A percentile compares a stretch with the other conserved stretches of the same genome.
Evolutionary conservation across 2,797 vertebrate species (phyloP).

Genomic region (Dryobates pubescens): DNA sequence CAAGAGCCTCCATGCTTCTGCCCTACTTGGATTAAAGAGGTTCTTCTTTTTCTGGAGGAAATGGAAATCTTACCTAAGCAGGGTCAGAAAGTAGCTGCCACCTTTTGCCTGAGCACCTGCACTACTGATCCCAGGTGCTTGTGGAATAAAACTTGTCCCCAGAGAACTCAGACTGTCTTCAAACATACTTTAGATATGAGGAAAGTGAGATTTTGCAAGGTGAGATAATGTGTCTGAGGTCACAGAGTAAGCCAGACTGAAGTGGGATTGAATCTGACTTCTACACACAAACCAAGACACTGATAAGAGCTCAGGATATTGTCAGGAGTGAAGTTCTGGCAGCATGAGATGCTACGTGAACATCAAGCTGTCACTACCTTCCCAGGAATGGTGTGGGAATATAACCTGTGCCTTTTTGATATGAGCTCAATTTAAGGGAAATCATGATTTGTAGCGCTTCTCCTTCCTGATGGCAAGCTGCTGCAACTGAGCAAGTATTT

Average conservation of each 20-base stretch:
- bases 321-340: background rate
- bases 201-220: background rate
- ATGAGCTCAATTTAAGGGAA: background rate
- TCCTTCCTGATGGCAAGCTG: background rate
- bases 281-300: background rate
- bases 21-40: no score
- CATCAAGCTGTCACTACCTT: background rate
- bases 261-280: background rate
- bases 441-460: background rate
- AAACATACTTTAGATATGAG: background rate
- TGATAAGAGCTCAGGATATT: background rate
- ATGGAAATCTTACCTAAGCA: background rate
- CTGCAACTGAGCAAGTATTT: background rate
- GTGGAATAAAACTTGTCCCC: background rate
- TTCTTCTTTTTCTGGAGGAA: background rate
- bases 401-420: rapidly evolving
- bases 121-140: background rate
- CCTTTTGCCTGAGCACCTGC: background rate
- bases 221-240: background rate
- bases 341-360: background rate
- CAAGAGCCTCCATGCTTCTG: background rate
- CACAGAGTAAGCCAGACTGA: background rate
- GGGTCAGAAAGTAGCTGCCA: background rate
- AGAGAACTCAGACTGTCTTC: background rate
- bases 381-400: background rate